Percentiles rank a stretch among this genome's conserved stretches.
Conservation (phyloP, 2,113 vertebrate species). For the Callospermophilus lateralis region DNA sequence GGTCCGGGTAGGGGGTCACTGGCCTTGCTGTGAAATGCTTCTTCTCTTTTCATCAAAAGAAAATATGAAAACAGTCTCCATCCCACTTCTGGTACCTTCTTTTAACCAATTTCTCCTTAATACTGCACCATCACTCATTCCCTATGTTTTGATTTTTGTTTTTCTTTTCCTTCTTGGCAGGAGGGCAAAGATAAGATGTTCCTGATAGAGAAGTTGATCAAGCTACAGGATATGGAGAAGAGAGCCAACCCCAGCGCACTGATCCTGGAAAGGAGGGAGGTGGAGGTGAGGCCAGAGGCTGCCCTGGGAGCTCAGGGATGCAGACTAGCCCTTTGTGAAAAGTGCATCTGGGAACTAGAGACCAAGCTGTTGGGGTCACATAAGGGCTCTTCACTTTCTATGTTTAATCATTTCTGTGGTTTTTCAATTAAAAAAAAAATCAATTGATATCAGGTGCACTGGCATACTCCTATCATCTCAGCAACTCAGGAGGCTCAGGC, state of each 20-base stretch:
- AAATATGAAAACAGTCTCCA: not conserved
- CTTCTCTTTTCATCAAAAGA: not conserved
- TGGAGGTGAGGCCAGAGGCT: slow-evolving; percentile 81
- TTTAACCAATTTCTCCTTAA: not conserved
- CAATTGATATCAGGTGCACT: no score
- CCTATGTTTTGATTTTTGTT: not conserved
- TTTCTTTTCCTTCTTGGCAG: slow-evolving; percentile 84
- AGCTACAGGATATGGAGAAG: slow-evolving; percentile 83
- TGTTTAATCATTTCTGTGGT: not conserved
- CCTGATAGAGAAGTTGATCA: slow-evolving; percentile 89
- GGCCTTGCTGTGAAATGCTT: not conserved
- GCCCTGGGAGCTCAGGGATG: not conserved
- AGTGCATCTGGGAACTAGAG: not conserved
- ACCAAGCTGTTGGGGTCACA: not conserved
- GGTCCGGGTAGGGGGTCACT: not conserved
- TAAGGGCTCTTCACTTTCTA: not conserved
- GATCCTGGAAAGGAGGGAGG: not conserved
- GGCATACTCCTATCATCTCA: no score
- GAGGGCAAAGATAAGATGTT: slow-evolving; percentile 94
- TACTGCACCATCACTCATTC: not conserved
- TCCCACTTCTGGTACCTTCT: not conserved
- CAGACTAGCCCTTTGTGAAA: not conserved
- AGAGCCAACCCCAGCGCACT: not conserved
- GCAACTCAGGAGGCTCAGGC: no score
- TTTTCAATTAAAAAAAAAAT: not conserved